Conservation (phyloP, 1,140 invertebrate species). For the Drosophila nasuta region DNA sequence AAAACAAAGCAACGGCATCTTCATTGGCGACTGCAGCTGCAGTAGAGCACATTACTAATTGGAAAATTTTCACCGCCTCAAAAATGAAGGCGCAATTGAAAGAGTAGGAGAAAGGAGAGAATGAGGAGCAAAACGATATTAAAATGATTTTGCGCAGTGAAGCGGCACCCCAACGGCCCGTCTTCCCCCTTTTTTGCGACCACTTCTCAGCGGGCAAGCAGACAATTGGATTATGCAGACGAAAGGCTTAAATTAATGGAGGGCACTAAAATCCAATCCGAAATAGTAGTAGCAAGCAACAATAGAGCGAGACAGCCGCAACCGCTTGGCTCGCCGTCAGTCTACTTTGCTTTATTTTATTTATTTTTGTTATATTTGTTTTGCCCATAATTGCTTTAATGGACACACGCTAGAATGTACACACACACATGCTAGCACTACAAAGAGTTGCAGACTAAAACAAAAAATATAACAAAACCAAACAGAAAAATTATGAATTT, state of each 20-base stretch:
- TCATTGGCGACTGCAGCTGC: slow-evolving; percentile 4
- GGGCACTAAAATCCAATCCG: slow-evolving; percentile 5
- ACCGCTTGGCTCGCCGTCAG: neutral
- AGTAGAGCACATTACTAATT: slow-evolving; percentile 61
- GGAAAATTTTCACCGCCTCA: slow-evolving; percentile 53
- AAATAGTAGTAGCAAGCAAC: slow-evolving; percentile 12
- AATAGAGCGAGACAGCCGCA: neutral
- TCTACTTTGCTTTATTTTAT: neutral
- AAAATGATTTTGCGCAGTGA: slow-evolving; percentile 50
- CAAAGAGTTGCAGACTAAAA: slow-evolving; percentile 27
- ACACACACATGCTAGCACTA: neutral
- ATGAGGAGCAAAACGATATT: slow-evolving; percentile 10
- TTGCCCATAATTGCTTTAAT: slow-evolving; percentile 66
- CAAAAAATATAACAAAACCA: slow-evolving; percentile 15
- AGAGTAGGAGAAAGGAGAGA: slow-evolving; percentile 13
- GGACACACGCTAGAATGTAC: slow-evolving; percentile 50
- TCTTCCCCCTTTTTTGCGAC: no score
- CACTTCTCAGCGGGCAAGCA: slow-evolving; percentile 3
- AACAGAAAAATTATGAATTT: slow-evolving; percentile 59
- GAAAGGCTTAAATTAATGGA: slow-evolving; percentile 41
- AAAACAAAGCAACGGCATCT: slow-evolving; percentile 48
- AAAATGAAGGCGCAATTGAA: slow-evolving; percentile 42
- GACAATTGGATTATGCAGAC: slow-evolving; percentile 46
- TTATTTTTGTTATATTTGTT: slow-evolving; percentile 3
- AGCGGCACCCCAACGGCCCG: slow-evolving; percentile 21